Evolutionary conservation across 2,113 vertebrate species (phyloP).

Genomic region (Junco hyemalis): DNA sequence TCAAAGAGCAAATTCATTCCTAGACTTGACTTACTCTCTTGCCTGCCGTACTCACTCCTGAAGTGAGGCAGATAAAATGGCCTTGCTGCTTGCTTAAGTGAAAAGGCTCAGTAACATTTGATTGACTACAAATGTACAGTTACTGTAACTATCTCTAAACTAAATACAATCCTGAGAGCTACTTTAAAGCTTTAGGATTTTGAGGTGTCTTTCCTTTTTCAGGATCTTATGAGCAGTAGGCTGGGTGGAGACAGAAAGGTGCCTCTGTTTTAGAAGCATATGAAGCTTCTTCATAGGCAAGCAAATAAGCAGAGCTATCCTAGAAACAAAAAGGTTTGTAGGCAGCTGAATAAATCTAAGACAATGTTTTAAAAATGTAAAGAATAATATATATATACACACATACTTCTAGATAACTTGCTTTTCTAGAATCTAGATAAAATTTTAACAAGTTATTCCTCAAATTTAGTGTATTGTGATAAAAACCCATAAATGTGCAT

Average conservation of each 20-base stretch:
- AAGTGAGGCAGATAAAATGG: not conserved
- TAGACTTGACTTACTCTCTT: not conserved
- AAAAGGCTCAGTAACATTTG: not conserved
- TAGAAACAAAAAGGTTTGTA: not conserved
- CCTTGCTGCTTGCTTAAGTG: not conserved
- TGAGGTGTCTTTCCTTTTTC: not conserved
- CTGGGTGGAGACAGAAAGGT: not conserved
- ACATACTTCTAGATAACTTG: not conserved
- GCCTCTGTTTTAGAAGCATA: not conserved
- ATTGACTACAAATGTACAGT: not conserved
- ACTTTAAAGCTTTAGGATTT: not conserved
- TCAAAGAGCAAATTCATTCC: not conserved
- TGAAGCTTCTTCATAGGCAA: not conserved
- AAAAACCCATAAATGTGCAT: not conserved
- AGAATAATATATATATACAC: not conserved
- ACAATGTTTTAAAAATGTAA: not conserved
- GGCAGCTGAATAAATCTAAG: not conserved
- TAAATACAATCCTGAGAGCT: not conserved
- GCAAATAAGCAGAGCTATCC: not conserved
- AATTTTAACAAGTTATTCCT: not conserved
- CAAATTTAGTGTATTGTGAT: not conserved
- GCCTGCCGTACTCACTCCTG: not conserved
- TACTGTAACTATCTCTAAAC: not conserved
- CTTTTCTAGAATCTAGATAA: not conserved
- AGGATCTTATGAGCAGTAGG: not conserved